Evolutionary conservation across 35 echinoderm and acorn worm species (phyloP).

Genomic region (Anneissia japonica): DNA sequence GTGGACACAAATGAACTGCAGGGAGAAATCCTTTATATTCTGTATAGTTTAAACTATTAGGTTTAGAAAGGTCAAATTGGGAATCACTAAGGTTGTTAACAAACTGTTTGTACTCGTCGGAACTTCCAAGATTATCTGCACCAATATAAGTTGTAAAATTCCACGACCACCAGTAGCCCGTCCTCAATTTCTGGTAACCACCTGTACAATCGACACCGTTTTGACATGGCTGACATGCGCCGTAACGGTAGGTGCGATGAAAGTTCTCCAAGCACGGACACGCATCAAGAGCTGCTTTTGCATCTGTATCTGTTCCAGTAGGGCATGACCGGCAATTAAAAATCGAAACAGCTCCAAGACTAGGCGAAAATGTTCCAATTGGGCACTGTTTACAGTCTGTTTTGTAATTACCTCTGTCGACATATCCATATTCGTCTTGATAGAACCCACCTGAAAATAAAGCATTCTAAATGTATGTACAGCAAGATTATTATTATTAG

Average conservation of each 20-base stretch:
- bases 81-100: background rate
- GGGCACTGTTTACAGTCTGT: background rate
- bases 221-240: no score
- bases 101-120: background rate
- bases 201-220: no score
- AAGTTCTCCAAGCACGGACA: background rate
- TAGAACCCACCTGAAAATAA: background rate
- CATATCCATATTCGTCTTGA: background rate
- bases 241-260: no score
- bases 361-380: background rate
- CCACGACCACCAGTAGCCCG: no score
- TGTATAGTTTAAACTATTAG: background rate
- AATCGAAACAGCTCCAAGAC: background rate
- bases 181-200: no score
- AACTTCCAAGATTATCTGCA: no score
- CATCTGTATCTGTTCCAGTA: background rate
- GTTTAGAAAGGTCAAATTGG: background rate
- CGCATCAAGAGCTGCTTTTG: background rate
- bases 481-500: no score
- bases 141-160: no score
- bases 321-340: background rate
- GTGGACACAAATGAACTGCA: background rate
- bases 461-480: no score
- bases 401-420: background rate
- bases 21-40: background rate